Evolutionary conservation across 2,113 vertebrate species (phyloP).

Genomic region (Thryonomys swinderianus): DNA sequence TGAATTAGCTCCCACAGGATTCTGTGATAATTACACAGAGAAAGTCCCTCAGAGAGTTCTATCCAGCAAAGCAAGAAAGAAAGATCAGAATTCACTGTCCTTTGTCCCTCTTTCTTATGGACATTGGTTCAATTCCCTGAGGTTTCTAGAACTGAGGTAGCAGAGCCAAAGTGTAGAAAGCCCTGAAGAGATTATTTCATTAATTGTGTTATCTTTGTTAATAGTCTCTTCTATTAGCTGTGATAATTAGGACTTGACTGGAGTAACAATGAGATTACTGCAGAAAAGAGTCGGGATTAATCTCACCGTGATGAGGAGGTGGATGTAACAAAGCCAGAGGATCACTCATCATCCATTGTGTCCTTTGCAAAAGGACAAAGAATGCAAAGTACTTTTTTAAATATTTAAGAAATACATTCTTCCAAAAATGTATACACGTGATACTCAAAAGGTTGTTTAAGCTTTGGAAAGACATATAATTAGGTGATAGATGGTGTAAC

Average conservation of each 20-base stretch:
- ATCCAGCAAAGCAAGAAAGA: slow-evolving; percentile 14
- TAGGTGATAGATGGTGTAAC: background rate
- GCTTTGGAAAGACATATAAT: background rate
- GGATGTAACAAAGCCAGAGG: background rate
- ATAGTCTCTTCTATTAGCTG: slow-evolving; percentile 26
- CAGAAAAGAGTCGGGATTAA: background rate
- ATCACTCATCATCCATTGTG: background rate
- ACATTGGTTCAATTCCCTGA: slow-evolving; percentile 9
- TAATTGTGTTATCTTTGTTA: slow-evolving; percentile 54
- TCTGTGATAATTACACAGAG: slow-evolving; percentile 35
- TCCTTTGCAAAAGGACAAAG: background rate
- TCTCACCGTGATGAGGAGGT: background rate
- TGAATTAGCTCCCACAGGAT: background rate
- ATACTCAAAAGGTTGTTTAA: background rate
- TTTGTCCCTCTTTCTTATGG: background rate
- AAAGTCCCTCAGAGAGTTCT: background rate
- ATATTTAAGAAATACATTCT: background rate
- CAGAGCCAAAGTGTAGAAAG: slow-evolving; percentile 42
- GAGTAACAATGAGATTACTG: background rate
- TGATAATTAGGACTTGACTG: slow-evolving; percentile 41
- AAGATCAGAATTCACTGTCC: slow-evolving; percentile 1
- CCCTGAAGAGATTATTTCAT: slow-evolving; percentile 58
- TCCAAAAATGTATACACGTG: background rate
- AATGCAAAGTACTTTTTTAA: background rate
- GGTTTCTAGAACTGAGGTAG: slow-evolving; percentile 20